These are phyloP conservation scores for Bugula neritina DNA, from an alignment of 2,888 invertebrate genomes.

Conservation along the genomic window DNA sequence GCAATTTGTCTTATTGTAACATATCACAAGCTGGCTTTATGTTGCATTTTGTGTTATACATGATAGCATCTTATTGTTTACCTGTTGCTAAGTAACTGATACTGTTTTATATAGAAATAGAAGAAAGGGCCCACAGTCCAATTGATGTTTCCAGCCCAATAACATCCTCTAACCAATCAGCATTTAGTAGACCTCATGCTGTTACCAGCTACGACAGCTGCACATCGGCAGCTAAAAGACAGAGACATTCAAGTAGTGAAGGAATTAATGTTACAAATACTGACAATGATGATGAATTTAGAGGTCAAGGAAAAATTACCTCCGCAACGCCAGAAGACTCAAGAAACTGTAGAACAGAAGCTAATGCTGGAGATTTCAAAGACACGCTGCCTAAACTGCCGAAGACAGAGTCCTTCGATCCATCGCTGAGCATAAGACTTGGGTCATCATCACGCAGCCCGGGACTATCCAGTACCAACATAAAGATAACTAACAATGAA, in stretches of 20 bases:
- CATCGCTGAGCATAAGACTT: background rate
- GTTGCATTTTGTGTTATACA: too few relatives aligned
- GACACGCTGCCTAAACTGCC: background rate
- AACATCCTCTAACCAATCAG: background rate
- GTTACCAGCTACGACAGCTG: background rate
- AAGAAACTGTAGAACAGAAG: background rate
- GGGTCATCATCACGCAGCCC: background rate
- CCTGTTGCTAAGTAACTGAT: too few relatives aligned
- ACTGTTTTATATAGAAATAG: background rate
- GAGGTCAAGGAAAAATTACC: background rate
- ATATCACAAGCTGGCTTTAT: too few relatives aligned
- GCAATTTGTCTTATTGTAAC: too few relatives aligned
- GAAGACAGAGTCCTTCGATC: background rate
- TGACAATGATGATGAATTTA: background rate
- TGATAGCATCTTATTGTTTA: too few relatives aligned
- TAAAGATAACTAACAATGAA: background rate
- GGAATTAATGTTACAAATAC: background rate
- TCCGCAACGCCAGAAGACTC: background rate
- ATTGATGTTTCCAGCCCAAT: conserved; percentile 18
- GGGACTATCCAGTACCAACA: background rate
- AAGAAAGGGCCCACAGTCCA: background rate
- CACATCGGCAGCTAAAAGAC: background rate
- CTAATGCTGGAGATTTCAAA: background rate
- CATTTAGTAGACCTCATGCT: background rate
- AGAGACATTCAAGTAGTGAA: background rate